Conservation (phyloP, 1,140 invertebrate species). For the Eurosta solidaginis region DNA sequence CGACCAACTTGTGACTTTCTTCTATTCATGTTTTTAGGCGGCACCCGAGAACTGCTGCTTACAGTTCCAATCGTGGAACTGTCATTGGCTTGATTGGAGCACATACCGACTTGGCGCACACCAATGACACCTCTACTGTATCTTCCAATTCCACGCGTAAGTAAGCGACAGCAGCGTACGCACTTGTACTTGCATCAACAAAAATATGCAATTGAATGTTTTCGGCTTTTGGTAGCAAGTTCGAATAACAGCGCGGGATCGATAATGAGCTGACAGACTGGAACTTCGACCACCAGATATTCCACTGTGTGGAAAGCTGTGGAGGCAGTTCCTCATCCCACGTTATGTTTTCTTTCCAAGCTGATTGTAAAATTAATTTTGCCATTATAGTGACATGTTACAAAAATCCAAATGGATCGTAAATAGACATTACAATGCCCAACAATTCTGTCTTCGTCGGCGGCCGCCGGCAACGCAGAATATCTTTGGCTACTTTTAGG, state of each 20-base stretch:
- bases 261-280: neutral
- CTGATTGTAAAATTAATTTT: conserved; percentile 58
- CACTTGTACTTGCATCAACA: too few species aligned
- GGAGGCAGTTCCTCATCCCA: conserved; percentile 50
- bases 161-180: too few species aligned
- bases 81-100: conserved; percentile 41
- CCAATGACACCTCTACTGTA: conserved; percentile 26
- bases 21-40: too few species aligned
- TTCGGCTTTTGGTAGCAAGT: neutral
- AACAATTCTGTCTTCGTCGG: conserved; percentile 50
- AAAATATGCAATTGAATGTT: conserved; percentile 36
- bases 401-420: conserved; percentile 57
- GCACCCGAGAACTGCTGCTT: too few species aligned
- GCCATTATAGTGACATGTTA: conserved; percentile 47
- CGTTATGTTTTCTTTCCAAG: conserved; percentile 46
- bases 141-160: neutral
- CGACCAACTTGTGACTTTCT: conserved; percentile 45
- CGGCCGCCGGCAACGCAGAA: neutral
- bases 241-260: conserved; percentile 22
- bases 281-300: conserved; percentile 36
- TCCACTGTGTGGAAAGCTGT: conserved; percentile 30
- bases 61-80: conserved; percentile 46
- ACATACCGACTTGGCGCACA: conserved; percentile 40
- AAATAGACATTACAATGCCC: conserved; percentile 48
- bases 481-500: neutral